Base-by-base conservation (phyloP, 2,113 vertebrate genomes). In the Tachysurus vachellii region DNA sequence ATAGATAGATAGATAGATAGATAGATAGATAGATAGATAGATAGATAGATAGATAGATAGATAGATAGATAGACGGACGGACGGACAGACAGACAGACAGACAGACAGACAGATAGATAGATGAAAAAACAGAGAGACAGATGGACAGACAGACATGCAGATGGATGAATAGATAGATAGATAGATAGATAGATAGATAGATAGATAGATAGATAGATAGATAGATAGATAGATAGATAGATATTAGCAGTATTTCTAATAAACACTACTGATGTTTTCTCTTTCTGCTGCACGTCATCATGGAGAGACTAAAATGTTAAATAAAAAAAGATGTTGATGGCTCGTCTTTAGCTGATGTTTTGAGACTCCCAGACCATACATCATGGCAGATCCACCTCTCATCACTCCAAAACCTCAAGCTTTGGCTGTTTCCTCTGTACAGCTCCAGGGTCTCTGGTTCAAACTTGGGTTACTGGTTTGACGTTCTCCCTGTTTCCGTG, bases 371-470 rank as follows among this genome's bases (percentile, higher is more conserved):
- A 28, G 47, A 54, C 50, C 47, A 54, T 54, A 77, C 47, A 77
- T 77, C 75, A 77, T 77, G 47, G 54, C 26, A 77, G 50, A 28
- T 77, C 16, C 47, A 77, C 75, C 75, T 77, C 14, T 77, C 75
- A 77, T 77, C 75, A 77, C 50, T 77, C 26, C 75, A 17, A 26
- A 53, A 16, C 14, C 75, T 28, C 50, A 53, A 77, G 47, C 14
- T 8, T 19, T 77, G 47, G 23, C 75, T 77, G 2, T 54, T 53
- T 5, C 47, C 26, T 28, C 26, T 47, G 17, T 53, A n/a, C 13
- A 53, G 47, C 31, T 53, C 75, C 75, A 28, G 23, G 75, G 75
- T 77, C 47, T 77, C 47, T 17, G 13, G 75, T 54, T 77, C 47
- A 77, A 53, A 53, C 26, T 54, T 23, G 4, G 26, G 75, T 77